A percentile compares a stretch with the other conserved stretches of the same genome.
Conservation (phyloP, 1,140 invertebrate species). For the Dreissena polymorpha region DNA sequence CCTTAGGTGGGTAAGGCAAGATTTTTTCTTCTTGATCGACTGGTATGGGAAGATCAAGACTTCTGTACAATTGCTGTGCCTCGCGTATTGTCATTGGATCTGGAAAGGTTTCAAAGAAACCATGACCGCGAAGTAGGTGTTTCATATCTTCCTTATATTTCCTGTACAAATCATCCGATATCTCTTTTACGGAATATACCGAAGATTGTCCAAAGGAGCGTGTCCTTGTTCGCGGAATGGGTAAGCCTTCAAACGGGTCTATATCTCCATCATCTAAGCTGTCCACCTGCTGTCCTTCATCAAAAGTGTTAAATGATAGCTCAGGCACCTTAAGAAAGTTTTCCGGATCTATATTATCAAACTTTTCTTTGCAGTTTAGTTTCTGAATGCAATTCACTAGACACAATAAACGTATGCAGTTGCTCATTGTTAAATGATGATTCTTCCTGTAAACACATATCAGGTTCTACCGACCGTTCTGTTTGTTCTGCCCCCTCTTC, state of each 20-base stretch:
- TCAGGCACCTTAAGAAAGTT: background rate
- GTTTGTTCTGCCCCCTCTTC: background rate
- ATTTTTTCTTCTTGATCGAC: conserved; percentile 14
- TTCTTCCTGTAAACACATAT: background rate
- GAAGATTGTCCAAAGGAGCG: conserved; percentile 18
- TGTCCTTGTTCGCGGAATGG: conserved; percentile 18
- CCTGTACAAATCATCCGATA: conserved; percentile 19
- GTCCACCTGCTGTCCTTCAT: background rate
- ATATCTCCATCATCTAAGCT: too few relatives aligned
- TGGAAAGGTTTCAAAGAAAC: conserved; percentile 37
- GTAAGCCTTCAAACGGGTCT: conserved; percentile 15
- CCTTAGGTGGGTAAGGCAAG: conserved; percentile 19
- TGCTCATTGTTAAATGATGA: background rate
- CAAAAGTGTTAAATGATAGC: background rate
- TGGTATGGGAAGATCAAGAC: conserved; percentile 6
- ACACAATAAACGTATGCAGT: too few relatives aligned
- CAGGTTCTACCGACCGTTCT: background rate
- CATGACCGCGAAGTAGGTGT: conserved; percentile 8
- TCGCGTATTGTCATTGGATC: conserved; percentile 20
- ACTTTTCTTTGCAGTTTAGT: background rate
- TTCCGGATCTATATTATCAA: background rate
- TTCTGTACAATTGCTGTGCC: conserved; percentile 23
- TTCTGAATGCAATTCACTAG: background rate
- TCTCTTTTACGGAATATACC: conserved; percentile 26
- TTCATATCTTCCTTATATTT: conserved; percentile 15